Evolutionary conservation across 2,888 invertebrate species (phyloP).

Genomic region (Lasioglossum calceatum): DNA sequence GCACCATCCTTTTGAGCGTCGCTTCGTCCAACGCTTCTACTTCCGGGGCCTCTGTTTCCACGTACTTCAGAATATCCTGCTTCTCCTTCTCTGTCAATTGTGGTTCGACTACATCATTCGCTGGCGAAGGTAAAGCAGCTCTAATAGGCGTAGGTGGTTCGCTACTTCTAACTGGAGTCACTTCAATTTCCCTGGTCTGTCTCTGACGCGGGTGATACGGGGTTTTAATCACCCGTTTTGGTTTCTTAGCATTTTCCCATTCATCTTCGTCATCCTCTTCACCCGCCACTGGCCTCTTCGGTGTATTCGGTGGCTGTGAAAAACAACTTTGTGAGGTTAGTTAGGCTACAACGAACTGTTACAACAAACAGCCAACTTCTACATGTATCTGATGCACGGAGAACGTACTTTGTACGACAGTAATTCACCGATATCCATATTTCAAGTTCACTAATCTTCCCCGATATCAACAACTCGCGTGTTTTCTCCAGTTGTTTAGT

Average conservation of each 20-base stretch:
- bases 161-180: conserved; percentile 65
- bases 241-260: conserved; percentile 87
- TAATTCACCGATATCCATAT: conserved; percentile 84
- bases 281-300: conserved; percentile 89
- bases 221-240: conserved; percentile 85
- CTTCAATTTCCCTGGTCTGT: conserved; percentile 78
- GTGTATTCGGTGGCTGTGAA: conserved; percentile 92
- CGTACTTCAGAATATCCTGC: conserved; percentile 92
- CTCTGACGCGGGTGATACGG: conserved; percentile 84
- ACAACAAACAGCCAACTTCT: not conserved
- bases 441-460: conserved; percentile 8
- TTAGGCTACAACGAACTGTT: conserved; percentile 32
- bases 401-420: conserved; percentile 83
- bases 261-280: conserved; percentile 89
- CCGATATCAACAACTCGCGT: conserved; percentile 6
- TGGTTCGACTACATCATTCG: conserved; percentile 87
- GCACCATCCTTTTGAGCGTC: conserved; percentile 93
- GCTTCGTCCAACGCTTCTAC: conserved; percentile 95
- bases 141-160: conserved; percentile 79
- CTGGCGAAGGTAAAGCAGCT: conserved; percentile 85
- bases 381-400: not conserved
- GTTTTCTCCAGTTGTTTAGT: conserved; percentile 10
- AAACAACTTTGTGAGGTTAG: conserved; percentile 28
- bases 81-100: conserved; percentile 90
- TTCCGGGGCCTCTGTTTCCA: conserved; percentile 92